Evolutionary conservation across 2,888 invertebrate genomes (phyloP).

Genomic region (Tanaodytes sp.): DNA sequence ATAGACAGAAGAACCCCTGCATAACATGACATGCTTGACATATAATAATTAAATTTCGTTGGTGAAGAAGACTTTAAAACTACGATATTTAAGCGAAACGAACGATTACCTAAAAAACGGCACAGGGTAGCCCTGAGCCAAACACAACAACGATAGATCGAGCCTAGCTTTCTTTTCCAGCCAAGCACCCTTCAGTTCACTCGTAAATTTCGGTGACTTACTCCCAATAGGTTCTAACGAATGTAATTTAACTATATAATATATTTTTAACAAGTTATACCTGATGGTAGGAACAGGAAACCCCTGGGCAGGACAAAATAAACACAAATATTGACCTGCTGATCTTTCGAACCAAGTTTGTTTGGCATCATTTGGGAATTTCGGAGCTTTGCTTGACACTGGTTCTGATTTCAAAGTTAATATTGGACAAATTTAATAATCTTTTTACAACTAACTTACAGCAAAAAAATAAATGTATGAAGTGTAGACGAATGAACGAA

Average conservation of each 20-base stretch:
- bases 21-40: no score
- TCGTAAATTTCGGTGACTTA: constrained; percentile 76
- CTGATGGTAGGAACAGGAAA: constrained; percentile 79
- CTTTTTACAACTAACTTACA: no score
- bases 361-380: constrained; percentile 68
- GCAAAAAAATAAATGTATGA: no score
- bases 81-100: not conserved
- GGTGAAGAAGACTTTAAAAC: not conserved
- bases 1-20: constrained; percentile 21
- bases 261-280: constrained; percentile 63
- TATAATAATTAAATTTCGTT: no score
- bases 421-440: no score
- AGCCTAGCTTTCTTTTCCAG: constrained; percentile 63
- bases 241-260: constrained; percentile 7
- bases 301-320: constrained; percentile 82
- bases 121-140: constrained; percentile 81
- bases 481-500: no score
- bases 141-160: constrained; percentile 78
- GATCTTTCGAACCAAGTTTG: constrained; percentile 78
- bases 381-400: constrained; percentile 76
- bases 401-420: constrained; percentile 74
- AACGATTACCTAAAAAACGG: constrained; percentile 75
- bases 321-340: constrained; percentile 78
- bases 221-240: constrained; percentile 77
- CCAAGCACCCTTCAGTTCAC: constrained; percentile 67